These are phyloP conservation scores for Desmophyllum pertusum DNA, from an alignment of 92 coral and sea anemone species.

Conservation along the genomic window DNA sequence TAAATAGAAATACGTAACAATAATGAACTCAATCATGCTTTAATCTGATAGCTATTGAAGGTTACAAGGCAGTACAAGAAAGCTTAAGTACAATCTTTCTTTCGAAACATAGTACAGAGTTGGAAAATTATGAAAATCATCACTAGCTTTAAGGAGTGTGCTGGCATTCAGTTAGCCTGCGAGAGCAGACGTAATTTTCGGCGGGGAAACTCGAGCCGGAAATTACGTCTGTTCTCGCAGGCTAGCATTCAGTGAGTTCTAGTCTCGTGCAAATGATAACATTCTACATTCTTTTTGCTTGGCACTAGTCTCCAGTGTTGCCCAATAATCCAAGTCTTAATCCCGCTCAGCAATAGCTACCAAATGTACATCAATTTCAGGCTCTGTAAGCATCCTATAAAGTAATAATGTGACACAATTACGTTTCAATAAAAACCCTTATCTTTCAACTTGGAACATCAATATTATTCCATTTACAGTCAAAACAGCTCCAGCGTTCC, in stretches of 20 bases:
- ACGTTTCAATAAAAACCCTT: not conserved
- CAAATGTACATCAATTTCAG: slow-evolving; percentile 96
- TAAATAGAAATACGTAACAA: not conserved
- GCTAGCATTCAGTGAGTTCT: not conserved
- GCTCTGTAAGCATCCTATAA: slow-evolving; percentile 88
- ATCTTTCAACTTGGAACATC: not conserved
- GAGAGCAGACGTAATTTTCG: too few species aligned
- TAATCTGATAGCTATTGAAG: not conserved
- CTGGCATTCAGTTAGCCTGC: not conserved
- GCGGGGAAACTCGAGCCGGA: too few species aligned
- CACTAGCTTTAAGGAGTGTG: not conserved
- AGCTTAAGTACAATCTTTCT: not conserved
- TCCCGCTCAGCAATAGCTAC: slow-evolving; percentile 98
- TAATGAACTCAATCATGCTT: not conserved
- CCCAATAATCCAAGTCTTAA: slow-evolving; percentile 16
- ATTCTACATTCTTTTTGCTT: not conserved
- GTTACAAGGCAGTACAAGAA: not conserved
- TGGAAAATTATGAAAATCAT: not conserved
- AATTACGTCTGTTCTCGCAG: too few species aligned
- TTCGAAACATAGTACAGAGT: not conserved
- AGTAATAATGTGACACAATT: not conserved
- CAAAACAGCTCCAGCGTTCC: too few species aligned
- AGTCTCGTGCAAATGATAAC: not conserved
- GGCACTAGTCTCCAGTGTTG: not conserved
- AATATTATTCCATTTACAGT: too few species aligned